Evolutionary conservation across 2,113 vertebrate species (phyloP).

Genomic region (Callopanchax toddi): DNA sequence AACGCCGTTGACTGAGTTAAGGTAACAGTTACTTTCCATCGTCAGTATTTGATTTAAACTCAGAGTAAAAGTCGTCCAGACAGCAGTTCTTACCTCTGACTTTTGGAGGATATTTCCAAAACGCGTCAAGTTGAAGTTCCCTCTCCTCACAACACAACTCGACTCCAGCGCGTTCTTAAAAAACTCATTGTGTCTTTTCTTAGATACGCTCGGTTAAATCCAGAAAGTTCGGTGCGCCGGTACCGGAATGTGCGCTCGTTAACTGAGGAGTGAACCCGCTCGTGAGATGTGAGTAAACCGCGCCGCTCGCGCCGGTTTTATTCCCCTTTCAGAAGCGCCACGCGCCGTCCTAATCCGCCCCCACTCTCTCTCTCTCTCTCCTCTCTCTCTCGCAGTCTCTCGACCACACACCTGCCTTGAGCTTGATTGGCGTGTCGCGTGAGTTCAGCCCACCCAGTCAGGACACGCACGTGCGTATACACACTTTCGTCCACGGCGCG

Average conservation of each 20-base stretch:
- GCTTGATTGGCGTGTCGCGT: constrained; percentile 76
- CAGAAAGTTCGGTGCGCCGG: constrained; percentile 6
- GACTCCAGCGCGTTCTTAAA: constrained; percentile 7
- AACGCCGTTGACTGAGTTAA: background rate
- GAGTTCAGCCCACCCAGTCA: constrained; percentile 64
- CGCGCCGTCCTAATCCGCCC: constrained; percentile 58
- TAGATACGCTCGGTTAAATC: constrained; percentile 33
- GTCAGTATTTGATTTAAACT: background rate
- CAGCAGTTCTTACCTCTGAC: constrained; percentile 44
- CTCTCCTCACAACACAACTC: constrained; percentile 24
- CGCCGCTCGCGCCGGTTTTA: constrained; percentile 67
- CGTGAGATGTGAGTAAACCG: constrained; percentile 71
- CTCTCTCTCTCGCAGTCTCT: constrained; percentile 3
- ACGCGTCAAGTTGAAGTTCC: constrained; percentile 10
- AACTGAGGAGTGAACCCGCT: constrained; percentile 35
- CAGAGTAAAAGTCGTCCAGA: fast-evolving
- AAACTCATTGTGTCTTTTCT: constrained; percentile 31
- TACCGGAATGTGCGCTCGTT: constrained; percentile 1
- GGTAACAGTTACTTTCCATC: background rate
- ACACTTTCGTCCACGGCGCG: constrained; percentile 1
- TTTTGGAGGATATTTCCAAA: constrained; percentile 35
- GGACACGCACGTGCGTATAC: constrained; percentile 3
- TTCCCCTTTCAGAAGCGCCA: constrained; percentile 69
- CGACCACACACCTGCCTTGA: constrained; percentile 38
- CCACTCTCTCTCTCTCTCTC: constrained; percentile 26